phyloP scores from a whole-genome alignment of 2,888 invertebrate genomes.

The Pristionchus arcanus region DNA sequence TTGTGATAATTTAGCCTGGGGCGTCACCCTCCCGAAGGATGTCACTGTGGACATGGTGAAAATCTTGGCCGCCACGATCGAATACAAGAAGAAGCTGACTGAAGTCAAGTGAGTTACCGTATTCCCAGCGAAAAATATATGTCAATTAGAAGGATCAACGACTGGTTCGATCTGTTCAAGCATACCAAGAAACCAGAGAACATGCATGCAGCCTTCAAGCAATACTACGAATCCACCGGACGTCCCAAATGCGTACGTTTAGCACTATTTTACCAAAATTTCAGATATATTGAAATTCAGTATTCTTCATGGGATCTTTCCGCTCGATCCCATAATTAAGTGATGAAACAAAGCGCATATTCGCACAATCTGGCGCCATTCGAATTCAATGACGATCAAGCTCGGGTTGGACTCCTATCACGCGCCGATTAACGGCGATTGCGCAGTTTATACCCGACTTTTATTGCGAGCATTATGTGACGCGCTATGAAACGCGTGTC shows the following conservation, averaged over 20 bases:
- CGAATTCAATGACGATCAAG: not conserved
- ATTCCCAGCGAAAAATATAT: not conserved
- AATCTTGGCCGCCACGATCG: constrained; percentile 16
- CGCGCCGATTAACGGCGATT: not conserved
- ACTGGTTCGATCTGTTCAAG: constrained; percentile 50
- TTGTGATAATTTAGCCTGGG: no score
- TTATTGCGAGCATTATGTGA: not conserved
- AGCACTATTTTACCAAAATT: no score
- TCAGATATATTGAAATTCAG: no score
- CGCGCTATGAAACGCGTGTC: not conserved
- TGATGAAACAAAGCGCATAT: not conserved
- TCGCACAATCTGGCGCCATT: not conserved
- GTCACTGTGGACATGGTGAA: not conserved
- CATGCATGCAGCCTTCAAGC: not conserved
- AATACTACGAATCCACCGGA: not conserved
- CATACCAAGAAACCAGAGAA: not conserved
- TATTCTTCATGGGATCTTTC: no score
- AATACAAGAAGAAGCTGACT: constrained; percentile 53
- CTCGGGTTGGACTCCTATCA: not conserved
- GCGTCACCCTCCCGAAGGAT: not conserved
- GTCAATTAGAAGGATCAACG: not conserved
- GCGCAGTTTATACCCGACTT: not conserved
- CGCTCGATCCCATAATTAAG: no score
- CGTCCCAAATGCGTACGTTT: not conserved
- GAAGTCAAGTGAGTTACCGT: constrained; percentile 50